These are phyloP conservation scores for Pammene aurita DNA, from an alignment of 2,888 invertebrate species.

Conservation along the genomic window DNA sequence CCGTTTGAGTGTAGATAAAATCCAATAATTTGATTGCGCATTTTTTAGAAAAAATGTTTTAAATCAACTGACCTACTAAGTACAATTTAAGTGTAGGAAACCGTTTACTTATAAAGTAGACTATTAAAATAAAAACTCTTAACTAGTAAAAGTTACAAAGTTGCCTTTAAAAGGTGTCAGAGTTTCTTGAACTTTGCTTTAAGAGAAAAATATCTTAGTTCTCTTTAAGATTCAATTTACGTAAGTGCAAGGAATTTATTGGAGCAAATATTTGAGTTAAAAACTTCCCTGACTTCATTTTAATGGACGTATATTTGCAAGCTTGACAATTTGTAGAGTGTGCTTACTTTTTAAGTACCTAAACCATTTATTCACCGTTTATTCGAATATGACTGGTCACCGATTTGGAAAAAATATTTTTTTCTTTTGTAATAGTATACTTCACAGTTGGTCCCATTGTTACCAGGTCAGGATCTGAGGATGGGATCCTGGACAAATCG, in stretches of 20 bases:
- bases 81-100: no score
- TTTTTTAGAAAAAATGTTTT: no score
- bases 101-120: not conserved
- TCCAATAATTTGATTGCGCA: no score
- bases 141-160: not conserved
- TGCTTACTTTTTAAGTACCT: no score
- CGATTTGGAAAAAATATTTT: no score
- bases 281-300: constrained; percentile 4
- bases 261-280: constrained; percentile 20
- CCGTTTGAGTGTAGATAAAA: no score
- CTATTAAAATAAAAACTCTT: not conserved
- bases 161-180: constrained; percentile 2
- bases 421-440: no score
- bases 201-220: constrained; percentile 9
- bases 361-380: no score
- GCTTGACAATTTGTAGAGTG: not conserved
- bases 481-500: no score
- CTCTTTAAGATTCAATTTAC: constrained; percentile 18
- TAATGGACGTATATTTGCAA: constrained; percentile 2
- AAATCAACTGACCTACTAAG: not conserved
- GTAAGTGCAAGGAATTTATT: constrained; percentile 11
- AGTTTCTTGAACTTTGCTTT: constrained; percentile 10
- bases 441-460: no score
- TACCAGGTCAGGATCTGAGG: no score
- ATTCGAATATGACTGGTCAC: no score